Base-by-base conservation (phyloP, 2,797 vertebrate genomes). In the Hydrolagus colliei region DNA sequence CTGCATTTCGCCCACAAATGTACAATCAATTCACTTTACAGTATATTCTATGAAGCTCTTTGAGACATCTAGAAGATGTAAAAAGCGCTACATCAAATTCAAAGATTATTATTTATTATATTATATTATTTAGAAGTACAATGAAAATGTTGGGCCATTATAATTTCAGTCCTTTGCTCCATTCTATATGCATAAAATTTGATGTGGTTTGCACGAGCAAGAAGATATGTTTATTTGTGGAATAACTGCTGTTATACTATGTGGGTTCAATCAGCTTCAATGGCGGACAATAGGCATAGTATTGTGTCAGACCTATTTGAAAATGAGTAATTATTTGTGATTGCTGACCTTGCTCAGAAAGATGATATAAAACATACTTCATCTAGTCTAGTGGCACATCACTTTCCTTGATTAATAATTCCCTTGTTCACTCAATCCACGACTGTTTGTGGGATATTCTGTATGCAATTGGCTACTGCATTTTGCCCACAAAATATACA, bases 101-200 rank as follows among this genome's bases (percentile, higher is more conserved):
- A 27, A 27, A 27, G 27, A 27, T 27, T 27, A 27, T 27, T 27
- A 27, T 27, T 27, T 27, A 27, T 27, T 27, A 27, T 27, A 27
- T 27, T 27, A 27, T 27, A 27, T 27, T 9, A 67, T 80, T 80
- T 80, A 67, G 78, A 67, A 67, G 62, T 67, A 18, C 14, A 68
- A 41, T 84, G 79, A 52, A 84, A 84, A 52, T 35, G 68, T 84
- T 35, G 18, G 16, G 9, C 79, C 65, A 67, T n/a, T 71, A 68
- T 84, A 41, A 71, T 68, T 84, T 68, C 11, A 84, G 7, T 52
- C 32, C 32, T 18, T 18, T 41, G 18, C 63, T 41, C 41, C 32
- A 41, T 84, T 68, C 16, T 27, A 82, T 27, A 71, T 41, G 14
- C 20, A 71, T 52, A 18, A 2, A 18, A 20, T 84, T 35, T 82